Conservation (phyloP, 2,888 invertebrate species). For the Imbricaverruca yamaguchii region DNA sequence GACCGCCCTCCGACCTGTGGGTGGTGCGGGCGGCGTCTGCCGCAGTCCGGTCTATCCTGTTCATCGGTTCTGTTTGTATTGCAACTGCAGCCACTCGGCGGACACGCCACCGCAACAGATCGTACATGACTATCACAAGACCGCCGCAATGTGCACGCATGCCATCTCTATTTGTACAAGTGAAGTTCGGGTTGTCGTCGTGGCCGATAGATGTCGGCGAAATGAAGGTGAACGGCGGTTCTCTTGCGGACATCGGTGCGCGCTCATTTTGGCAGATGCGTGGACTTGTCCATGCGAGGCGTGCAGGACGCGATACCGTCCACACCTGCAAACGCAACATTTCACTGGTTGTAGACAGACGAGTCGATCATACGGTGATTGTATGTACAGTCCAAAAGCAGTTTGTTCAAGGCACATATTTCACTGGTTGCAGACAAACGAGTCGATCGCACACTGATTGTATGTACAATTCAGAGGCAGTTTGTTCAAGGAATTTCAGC, state of each 20-base stretch:
- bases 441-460: too few relatives aligned
- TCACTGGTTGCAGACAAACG: too few relatives aligned
- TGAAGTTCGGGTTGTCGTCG: background rate
- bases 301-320: background rate
- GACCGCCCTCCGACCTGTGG: background rate
- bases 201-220: background rate
- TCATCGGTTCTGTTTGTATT: background rate
- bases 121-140: background rate
- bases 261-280: constrained; percentile 2
- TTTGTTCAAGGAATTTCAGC: too few relatives aligned
- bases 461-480: too few relatives aligned
- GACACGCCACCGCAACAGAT: background rate
- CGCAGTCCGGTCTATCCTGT: background rate
- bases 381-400: too few relatives aligned
- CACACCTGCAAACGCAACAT: background rate
- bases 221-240: background rate
- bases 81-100: background rate
- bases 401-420: background rate
- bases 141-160: background rate
- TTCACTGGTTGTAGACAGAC: too few relatives aligned
- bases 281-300: background rate
- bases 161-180: constrained; percentile 17
- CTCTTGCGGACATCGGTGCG: background rate
- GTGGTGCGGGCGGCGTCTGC: background rate
- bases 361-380: too few relatives aligned